Percentiles rank a stretch among this genome's conserved stretches.
phyloP scores from a whole-genome alignment of 2,113 vertebrate species.

The Todiramphus saurophagus region DNA sequence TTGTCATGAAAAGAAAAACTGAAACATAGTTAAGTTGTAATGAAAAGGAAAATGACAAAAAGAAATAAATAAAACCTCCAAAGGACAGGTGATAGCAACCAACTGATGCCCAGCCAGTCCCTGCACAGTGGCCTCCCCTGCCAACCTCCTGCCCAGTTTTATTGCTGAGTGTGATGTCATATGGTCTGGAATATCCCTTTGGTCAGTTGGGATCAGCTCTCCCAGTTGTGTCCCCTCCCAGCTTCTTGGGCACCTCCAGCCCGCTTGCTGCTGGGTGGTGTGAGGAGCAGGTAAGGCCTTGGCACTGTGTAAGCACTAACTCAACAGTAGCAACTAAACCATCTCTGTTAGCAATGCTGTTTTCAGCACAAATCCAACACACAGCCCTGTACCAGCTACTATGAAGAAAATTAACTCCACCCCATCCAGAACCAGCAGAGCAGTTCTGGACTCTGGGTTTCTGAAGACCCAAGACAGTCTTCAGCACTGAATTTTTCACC shows the following conservation, averaged over 20 bases:
- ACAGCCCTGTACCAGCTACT: fast-evolving
- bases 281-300: background rate
- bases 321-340: background rate
- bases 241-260: background rate
- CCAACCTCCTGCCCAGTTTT: background rate
- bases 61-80: background rate
- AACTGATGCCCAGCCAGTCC: background rate
- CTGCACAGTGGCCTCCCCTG: fast-evolving
- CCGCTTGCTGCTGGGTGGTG: fast-evolving
- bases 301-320: background rate
- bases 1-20: background rate
- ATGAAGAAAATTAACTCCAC: background rate
- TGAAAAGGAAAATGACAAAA: background rate
- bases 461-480: background rate
- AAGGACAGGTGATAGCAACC: background rate
- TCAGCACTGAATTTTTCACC: background rate
- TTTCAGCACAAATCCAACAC: background rate
- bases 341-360: background rate
- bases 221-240: background rate
- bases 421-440: background rate
- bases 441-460: background rate
- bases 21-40: background rate
- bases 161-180: background rate
- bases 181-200: background rate
- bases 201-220: background rate